phyloP scores from a whole-genome alignment of 1,140 invertebrate species.

The Diorhabda carinulata region DNA sequence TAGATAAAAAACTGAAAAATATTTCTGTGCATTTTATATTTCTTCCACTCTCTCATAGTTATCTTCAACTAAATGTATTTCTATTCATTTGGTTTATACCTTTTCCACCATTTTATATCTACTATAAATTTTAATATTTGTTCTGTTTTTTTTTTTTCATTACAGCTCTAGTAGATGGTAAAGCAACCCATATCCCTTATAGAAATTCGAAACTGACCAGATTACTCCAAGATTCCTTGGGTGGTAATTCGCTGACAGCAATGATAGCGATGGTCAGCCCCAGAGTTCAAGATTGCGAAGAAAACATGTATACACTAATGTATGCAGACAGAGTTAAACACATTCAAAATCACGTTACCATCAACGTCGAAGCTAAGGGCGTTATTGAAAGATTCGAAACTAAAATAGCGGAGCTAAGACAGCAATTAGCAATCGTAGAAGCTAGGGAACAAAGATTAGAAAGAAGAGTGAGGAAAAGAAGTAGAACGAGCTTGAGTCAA shows the following conservation, averaged over 20 bases:
- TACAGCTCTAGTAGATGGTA: slow-evolving; percentile 76
- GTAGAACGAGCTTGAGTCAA: slow-evolving; percentile 9
- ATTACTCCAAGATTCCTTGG: slow-evolving; percentile 89
- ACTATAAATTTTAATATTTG: too few relatives aligned
- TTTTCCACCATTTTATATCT: too few relatives aligned
- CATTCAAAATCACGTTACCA: slow-evolving; percentile 32
- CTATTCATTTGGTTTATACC: too few relatives aligned
- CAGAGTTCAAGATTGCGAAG: slow-evolving; percentile 24
- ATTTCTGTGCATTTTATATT: too few relatives aligned
- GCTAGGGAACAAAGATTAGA: background rate
- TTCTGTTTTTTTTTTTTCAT: too few relatives aligned
- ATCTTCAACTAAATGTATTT: too few relatives aligned
- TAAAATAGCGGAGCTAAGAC: slow-evolving; percentile 30
- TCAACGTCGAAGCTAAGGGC: slow-evolving; percentile 31
- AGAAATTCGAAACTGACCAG: slow-evolving; percentile 90
- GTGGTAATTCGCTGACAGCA: slow-evolving; percentile 46
- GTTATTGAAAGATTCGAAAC: slow-evolving; percentile 33
- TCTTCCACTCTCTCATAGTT: too few relatives aligned
- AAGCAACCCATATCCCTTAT: slow-evolving; percentile 88
- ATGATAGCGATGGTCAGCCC: slow-evolving; percentile 35
- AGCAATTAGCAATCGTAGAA: slow-evolving; percentile 66
- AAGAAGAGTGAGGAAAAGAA: slow-evolving; percentile 10
- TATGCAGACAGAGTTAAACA: slow-evolving; percentile 32
- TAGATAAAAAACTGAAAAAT: too few relatives aligned
- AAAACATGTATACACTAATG: slow-evolving; percentile 35